phyloP scores from a whole-genome alignment of 2,113 vertebrate species.

The Bagarius yarrelli region DNA sequence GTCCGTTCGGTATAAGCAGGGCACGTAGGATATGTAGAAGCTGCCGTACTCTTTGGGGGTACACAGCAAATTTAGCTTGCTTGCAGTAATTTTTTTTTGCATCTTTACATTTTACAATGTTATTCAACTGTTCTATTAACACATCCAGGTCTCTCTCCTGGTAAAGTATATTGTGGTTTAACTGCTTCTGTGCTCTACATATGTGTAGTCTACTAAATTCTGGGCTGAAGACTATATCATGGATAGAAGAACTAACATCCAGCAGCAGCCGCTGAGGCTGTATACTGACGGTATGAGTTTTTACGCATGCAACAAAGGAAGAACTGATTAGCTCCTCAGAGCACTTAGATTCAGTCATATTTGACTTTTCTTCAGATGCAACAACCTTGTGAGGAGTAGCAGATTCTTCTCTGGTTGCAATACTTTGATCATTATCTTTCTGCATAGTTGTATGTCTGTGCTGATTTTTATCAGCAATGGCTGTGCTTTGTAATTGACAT shows the following conservation, averaged over 20 bases:
- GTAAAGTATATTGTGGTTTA: conserved; percentile 61
- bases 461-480: neutral
- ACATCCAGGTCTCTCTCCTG: conserved; percentile 59
- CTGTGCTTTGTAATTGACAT: neutral
- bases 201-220: conserved; percentile 50
- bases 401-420: neutral
- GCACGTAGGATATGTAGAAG: conserved; percentile 72
- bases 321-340: conserved; percentile 27
- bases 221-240: conserved; percentile 66
- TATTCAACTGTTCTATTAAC: conserved; percentile 62
- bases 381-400: neutral
- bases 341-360: neutral
- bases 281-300: neutral
- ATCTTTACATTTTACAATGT: conserved; percentile 48
- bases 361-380: neutral
- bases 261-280: conserved; percentile 52
- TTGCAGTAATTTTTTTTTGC: conserved; percentile 22
- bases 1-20: conserved; percentile 71
- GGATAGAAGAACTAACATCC: conserved; percentile 41
- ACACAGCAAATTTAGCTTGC: conserved; percentile 50
- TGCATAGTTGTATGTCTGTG: conserved; percentile 22
- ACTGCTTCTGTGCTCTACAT: conserved; percentile 31
- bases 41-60: conserved; percentile 67
- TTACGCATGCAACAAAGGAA: neutral
- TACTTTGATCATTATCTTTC: neutral